These are phyloP conservation scores for Catharus fuscescens DNA, from an alignment of 2,113 vertebrate genomes.

Conservation along the genomic window DNA sequence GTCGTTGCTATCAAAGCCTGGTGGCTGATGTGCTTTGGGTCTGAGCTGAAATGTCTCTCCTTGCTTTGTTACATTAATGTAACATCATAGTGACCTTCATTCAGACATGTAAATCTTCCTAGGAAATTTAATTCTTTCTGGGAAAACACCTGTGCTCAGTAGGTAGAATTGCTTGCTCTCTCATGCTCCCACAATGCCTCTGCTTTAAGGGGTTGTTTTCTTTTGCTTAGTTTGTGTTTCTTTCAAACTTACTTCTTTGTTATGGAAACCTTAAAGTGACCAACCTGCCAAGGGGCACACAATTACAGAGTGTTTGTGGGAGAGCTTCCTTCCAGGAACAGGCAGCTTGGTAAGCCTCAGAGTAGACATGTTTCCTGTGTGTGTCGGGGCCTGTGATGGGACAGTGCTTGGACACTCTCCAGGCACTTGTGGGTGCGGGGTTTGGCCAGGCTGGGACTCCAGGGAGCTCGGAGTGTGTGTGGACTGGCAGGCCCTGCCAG, in stretches of 20 bases:
- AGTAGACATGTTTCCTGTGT: neutral
- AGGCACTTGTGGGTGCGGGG: neutral
- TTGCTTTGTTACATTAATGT: neutral
- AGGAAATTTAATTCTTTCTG: neutral
- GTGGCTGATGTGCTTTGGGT: neutral
- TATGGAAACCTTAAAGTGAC: neutral
- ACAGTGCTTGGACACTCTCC: neutral
- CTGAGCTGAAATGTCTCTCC: neutral
- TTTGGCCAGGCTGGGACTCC: neutral
- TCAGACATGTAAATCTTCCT: neutral
- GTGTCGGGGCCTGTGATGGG: neutral
- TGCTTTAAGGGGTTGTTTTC: neutral
- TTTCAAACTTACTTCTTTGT: neutral
- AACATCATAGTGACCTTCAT: neutral
- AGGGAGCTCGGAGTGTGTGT: neutral
- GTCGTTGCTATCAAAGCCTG: neutral
- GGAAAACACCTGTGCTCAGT: neutral
- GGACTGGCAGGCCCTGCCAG: neutral
- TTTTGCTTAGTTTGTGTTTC: neutral
- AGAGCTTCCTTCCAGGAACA: neutral
- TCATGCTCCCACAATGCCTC: fast-evolving
- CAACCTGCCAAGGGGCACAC: neutral
- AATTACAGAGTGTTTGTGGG: neutral
- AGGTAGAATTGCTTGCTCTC: neutral
- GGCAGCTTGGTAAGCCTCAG: neutral